Percentiles rank a stretch among this genome's conserved stretches.
Evolutionary conservation across 2,797 vertebrate species (phyloP).

Genomic region (Gadopsis marmoratus): DNA sequence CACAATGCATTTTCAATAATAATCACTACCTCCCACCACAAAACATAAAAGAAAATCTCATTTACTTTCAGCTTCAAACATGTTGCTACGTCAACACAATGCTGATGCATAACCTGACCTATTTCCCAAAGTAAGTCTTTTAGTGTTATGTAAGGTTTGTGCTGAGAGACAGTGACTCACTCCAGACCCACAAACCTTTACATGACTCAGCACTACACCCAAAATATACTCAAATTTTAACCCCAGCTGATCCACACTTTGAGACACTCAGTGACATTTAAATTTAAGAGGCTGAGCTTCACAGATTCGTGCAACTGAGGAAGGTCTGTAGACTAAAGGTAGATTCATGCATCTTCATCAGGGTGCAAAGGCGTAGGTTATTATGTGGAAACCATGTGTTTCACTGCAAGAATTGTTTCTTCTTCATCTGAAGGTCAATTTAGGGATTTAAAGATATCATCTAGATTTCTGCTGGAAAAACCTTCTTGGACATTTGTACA

Average conservation of each 20-base stretch:
- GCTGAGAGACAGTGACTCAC: conserved; percentile 70
- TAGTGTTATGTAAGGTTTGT: conserved; percentile 48
- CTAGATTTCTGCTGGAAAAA: neutral
- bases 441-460: neutral
- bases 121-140: conserved; percentile 46
- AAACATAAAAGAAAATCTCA: neutral
- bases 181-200: conserved; percentile 52
- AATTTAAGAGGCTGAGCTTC: neutral
- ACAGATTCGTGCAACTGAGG: neutral
- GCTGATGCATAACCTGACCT: conserved; percentile 32
- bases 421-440: neutral
- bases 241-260: conserved; percentile 8
- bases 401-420: neutral
- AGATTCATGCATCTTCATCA: neutral
- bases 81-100: conserved; percentile 40
- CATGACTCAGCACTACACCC: conserved; percentile 69
- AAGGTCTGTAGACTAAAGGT: neutral
- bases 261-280: neutral
- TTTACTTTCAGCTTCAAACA: conserved; percentile 3
- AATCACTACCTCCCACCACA: neutral
- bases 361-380: too few relatives aligned
- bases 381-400: neutral
- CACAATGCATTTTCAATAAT: neutral
- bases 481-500: neutral
- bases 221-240: conserved; percentile 36